Evolutionary conservation across 2,113 vertebrate species (phyloP).

Genomic region (Nothocercus julius): DNA sequence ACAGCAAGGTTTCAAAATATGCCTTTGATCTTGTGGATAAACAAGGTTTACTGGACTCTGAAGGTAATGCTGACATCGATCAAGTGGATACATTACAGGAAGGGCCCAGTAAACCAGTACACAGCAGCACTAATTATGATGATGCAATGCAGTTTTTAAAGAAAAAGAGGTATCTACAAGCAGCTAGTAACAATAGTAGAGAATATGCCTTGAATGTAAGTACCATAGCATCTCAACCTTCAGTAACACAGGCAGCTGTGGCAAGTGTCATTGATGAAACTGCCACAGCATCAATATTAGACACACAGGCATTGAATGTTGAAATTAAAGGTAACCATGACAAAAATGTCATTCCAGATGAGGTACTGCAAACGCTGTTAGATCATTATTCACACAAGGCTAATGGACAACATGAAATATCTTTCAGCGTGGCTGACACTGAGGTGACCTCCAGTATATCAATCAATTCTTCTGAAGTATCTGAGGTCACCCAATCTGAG

Average conservation of each 20-base stretch:
- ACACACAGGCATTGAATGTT: conserved; percentile 87
- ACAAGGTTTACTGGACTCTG: conserved; percentile 88
- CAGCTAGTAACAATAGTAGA: conserved; percentile 87
- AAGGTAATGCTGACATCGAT: conserved; percentile 89
- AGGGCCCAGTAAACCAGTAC: conserved; percentile 88
- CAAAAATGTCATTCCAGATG: conserved; percentile 95
- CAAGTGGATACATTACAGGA: conserved; percentile 90
- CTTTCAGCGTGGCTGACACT: conserved; percentile 93
- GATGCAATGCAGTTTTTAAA: conserved; percentile 99
- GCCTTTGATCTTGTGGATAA: conserved; percentile 97
- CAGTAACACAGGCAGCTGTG: conserved; percentile 90
- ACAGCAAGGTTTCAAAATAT: conserved; percentile 92
- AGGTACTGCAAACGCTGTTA: conserved; percentile 95
- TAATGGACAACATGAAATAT: conserved; percentile 95
- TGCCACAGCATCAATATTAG: conserved; percentile 89
- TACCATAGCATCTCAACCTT: conserved; percentile 90
- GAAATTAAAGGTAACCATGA: conserved; percentile 93
- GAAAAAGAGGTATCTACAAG: conserved; percentile 96
- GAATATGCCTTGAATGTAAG: conserved; percentile 91
- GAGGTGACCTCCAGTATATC: conserved; percentile 98
- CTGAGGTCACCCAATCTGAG: conserved; percentile 87
- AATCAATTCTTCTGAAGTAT: conserved; percentile 93
- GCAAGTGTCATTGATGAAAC: conserved; percentile 92
- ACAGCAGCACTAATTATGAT: conserved; percentile 95
- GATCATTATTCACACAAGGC: conserved; percentile 98